phyloP scores from a whole-genome alignment of 2,888 invertebrate genomes.

The Cordilura impudica region DNA sequence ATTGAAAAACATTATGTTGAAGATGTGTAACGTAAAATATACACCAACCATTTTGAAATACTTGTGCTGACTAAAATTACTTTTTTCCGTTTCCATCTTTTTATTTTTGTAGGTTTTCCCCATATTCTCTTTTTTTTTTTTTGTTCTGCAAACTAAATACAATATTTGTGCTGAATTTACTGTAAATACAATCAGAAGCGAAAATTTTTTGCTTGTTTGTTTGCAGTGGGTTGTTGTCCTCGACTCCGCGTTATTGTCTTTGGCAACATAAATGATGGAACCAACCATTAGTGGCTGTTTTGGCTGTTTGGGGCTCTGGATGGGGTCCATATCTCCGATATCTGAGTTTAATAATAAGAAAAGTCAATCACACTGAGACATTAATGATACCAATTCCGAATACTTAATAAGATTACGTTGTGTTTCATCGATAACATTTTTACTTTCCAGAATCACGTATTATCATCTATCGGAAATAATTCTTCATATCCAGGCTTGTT shows the following conservation, averaged over 20 bases:
- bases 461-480: too few species aligned
- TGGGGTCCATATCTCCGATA: too few species aligned
- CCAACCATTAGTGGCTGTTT: too few species aligned
- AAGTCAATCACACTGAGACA: too few species aligned
- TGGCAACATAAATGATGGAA: background rate
- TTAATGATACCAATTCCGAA: too few species aligned
- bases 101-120: slow-evolving; percentile 24
- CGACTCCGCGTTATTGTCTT: background rate
- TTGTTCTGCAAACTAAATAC: slow-evolving; percentile 11
- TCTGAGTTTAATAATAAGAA: too few species aligned
- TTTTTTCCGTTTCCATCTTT: background rate
- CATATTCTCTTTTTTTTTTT: slow-evolving; percentile 18
- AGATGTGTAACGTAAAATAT: slow-evolving; percentile 48
- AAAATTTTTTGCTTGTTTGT: slow-evolving; percentile 26
- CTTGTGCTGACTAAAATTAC: too few species aligned
- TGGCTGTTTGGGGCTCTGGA: too few species aligned
- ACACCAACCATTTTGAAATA: slow-evolving; percentile 39
- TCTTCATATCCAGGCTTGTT: too few species aligned
- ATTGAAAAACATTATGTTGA: background rate
- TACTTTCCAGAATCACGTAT: too few species aligned
- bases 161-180: slow-evolving; percentile 53
- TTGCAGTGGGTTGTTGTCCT: background rate
- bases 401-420: too few species aligned
- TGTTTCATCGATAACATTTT: too few species aligned
- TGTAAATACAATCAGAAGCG: slow-evolving; percentile 46